These are phyloP conservation scores for Callyntrura sp. DNA, from an alignment of 2,888 invertebrate genomes.

Conservation along the genomic window DNA sequence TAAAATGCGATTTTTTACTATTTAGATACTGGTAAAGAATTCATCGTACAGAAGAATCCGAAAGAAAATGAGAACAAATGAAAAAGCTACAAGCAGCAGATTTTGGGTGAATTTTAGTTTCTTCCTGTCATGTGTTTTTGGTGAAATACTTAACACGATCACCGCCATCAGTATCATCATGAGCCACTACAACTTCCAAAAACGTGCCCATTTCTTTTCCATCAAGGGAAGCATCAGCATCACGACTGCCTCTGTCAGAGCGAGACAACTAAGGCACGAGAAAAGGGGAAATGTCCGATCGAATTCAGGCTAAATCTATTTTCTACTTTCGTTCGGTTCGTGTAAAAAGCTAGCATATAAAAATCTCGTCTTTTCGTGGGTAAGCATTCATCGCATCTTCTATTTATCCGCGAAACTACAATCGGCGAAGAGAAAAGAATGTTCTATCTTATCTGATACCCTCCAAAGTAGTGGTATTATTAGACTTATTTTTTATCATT, in stretches of 20 bases:
- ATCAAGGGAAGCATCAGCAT: conserved; percentile 17
- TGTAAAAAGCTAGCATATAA: conserved; percentile 40
- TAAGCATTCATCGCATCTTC: conserved; percentile 32
- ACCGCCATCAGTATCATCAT: conserved; percentile 40
- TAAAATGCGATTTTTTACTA: conserved; percentile 35
- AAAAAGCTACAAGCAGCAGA: conserved; percentile 12
- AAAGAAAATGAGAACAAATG: conserved; percentile 7
- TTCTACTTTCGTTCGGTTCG: conserved; percentile 48
- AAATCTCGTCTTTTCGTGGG: neutral
- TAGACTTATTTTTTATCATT: conserved; percentile 45
- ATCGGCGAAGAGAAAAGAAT: conserved; percentile 25
- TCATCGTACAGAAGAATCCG: no score
- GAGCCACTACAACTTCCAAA: conserved; percentile 16
- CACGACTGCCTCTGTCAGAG: neutral
- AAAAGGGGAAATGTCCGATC: conserved; percentile 42
- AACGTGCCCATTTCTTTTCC: conserved; percentile 62
- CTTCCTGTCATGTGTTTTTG: conserved; percentile 53
- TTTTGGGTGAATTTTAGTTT: conserved; percentile 13
- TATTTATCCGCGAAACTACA: conserved; percentile 7
- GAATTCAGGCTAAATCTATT: conserved; percentile 73
- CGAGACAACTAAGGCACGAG: neutral
- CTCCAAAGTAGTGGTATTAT: conserved; percentile 38
- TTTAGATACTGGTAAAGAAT: neutral
- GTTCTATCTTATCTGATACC: conserved; percentile 55
- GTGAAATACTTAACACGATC: conserved; percentile 55